Evolutionary conservation across 1,140 invertebrate species (phyloP).

Genomic region (Acyrthosiphon pisum): DNA sequence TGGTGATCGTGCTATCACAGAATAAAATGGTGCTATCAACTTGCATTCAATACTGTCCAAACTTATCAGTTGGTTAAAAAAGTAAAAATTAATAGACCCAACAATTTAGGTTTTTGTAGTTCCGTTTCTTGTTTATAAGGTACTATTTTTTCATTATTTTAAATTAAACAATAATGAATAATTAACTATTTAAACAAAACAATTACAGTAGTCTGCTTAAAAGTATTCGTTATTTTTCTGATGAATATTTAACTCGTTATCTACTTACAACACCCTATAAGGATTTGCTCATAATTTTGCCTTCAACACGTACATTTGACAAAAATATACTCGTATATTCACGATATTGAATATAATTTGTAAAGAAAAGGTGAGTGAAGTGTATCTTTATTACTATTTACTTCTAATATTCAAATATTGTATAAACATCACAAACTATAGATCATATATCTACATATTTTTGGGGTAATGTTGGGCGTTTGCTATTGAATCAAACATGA

Average conservation of each 20-base stretch:
- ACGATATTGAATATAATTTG: not conserved
- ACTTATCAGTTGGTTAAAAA: slow-evolving; percentile 4
- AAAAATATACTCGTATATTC: not conserved
- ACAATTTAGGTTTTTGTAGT: not conserved
- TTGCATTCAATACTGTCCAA: not conserved
- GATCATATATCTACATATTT: not conserved
- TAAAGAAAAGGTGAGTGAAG: not conserved
- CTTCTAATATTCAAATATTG: not conserved
- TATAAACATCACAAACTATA: not conserved
- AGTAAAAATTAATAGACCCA: not conserved
- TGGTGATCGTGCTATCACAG: too few relatives aligned
- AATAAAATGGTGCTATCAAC: too few relatives aligned
- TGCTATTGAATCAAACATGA: too few relatives aligned
- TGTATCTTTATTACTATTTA: not conserved
- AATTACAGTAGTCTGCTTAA: not conserved
- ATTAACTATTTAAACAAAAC: not conserved
- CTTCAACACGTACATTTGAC: not conserved
- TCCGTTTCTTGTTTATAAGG: not conserved
- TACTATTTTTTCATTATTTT: not conserved
- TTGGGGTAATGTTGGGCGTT: too few relatives aligned
- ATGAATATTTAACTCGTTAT: not conserved
- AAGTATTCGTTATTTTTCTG: not conserved
- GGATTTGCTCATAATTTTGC: not conserved
- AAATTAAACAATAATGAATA: not conserved
- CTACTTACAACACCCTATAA: not conserved